Conservation (phyloP, 2,113 vertebrate species). For the Prolemur simus region DNA sequence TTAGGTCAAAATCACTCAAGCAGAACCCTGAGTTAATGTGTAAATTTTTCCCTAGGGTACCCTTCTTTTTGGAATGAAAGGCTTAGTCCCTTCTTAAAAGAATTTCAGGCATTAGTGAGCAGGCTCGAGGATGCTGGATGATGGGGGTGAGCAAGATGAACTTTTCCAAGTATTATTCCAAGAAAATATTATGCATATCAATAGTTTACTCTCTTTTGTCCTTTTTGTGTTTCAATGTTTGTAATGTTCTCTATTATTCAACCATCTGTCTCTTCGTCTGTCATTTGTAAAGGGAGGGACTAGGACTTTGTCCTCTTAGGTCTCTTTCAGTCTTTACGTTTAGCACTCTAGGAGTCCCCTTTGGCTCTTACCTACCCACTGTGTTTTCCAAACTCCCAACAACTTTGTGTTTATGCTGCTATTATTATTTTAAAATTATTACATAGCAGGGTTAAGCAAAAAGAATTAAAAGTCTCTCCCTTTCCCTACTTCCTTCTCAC, state of each 20-base stretch:
- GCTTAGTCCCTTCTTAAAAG: conserved; percentile 20
- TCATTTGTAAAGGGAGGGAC: neutral
- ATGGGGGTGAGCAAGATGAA: neutral
- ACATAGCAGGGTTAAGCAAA: neutral
- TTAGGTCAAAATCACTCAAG: conserved; percentile 65
- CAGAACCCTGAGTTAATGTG: conserved; percentile 65
- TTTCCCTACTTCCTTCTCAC: neutral
- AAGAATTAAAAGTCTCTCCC: neutral
- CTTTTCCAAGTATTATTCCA: conserved; percentile 46
- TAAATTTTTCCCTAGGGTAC: conserved; percentile 55
- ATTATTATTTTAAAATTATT: neutral
- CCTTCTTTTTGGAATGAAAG: conserved; percentile 62
- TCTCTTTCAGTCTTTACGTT: neutral
- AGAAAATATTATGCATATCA: conserved; percentile 45
- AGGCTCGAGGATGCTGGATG: neutral
- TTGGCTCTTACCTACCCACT: neutral
- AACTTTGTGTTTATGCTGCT: neutral
- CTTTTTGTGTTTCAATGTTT: neutral
- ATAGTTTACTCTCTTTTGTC: neutral
- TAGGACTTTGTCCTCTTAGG: neutral
- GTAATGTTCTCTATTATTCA: neutral
- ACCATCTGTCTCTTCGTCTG: conserved; percentile 28
- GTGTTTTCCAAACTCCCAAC: neutral
- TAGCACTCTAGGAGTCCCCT: neutral
- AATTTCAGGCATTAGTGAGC: conserved; percentile 33